Base-by-base conservation (phyloP, 1,140 invertebrate genomes). In the Carposina sasakii region DNA sequence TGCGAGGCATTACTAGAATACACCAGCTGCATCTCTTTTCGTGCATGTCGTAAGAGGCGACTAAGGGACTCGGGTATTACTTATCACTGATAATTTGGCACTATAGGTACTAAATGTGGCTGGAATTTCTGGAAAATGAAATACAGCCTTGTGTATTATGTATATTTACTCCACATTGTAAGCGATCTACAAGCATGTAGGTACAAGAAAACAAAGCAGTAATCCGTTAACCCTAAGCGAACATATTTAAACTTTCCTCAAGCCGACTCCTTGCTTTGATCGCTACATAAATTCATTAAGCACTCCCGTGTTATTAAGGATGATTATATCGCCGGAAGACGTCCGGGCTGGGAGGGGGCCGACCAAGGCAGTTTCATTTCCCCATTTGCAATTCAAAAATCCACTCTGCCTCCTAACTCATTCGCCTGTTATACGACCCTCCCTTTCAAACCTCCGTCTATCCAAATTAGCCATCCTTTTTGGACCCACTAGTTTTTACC, bases 331-430 rank as follows among this genome's bases (percentile, higher is more conserved):
- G 55, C 58, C 63, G 71, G 69, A 72, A 71, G 59, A 70, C 63
- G 55, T 63, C 49, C 48, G 58, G 51, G 64, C 55, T 63, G 48
- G 64, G 33, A 58, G 44, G 49, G 53, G 51, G 41, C 46, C 61
- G 56, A 60, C 65, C 50, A 67, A 67, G 65, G 65, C 62, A 70
- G 71, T 67, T 71, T 75, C 72, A 76, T 78, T 76, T 77, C 63
- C 67, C 67, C 63, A 78, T 82, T 82, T 76, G 78, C 73, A 82
- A 82, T 79, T 76, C 70, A 74, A 81, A 82, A 82, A 74, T 71
- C 61, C 60, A 68, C 67, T 69, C 61, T 56, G 62, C 68, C 61
- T 55, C 64, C 57, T 62, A 67, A 57, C 57, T 67, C 60, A 67
- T 71, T 70, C 66, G 58, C 62, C 62, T 70, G 57, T 63, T 65